phyloP scores from a whole-genome alignment of 2,888 invertebrate species.

The Biston stratarius region DNA sequence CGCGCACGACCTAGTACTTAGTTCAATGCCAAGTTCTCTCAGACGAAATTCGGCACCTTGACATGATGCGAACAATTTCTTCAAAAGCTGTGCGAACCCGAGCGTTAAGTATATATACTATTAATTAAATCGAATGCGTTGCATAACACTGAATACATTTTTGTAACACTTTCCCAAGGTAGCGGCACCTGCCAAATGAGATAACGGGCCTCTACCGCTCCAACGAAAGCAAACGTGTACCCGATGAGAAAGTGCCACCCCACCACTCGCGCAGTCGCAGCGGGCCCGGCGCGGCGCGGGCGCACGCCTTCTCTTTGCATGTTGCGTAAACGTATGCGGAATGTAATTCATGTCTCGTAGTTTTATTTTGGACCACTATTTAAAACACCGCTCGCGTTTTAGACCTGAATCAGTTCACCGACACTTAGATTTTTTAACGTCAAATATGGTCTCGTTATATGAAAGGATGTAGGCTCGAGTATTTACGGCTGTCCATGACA shows the following conservation, averaged over 20 bases:
- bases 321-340: constrained; percentile 79
- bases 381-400: constrained; percentile 41
- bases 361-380: constrained; percentile 39
- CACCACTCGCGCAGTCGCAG: constrained; percentile 49
- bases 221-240: constrained; percentile 83
- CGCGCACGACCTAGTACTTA: constrained; percentile 49
- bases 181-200: constrained; percentile 83
- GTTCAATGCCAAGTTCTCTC: constrained; percentile 46
- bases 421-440: constrained; percentile 10
- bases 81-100: constrained; percentile 18
- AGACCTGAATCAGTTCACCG: constrained; percentile 35
- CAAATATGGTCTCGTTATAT: constrained; percentile 1
- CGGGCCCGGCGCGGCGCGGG: constrained; percentile 40
- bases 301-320: constrained; percentile 74
- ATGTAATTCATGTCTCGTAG: constrained; percentile 61
- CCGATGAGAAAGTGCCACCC: constrained; percentile 79
- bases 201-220: constrained; percentile 76
- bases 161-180: constrained; percentile 80
- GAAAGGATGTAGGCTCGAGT: constrained; percentile 30
- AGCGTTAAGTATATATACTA: constrained; percentile 28
- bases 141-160: constrained; percentile 72
- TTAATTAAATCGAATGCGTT: constrained; percentile 52
- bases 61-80: constrained; percentile 17
- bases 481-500: constrained; percentile 54
- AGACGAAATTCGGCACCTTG: constrained; percentile 28